Conservation (phyloP, 2,113 vertebrate species). For the Egretta garzetta region DNA sequence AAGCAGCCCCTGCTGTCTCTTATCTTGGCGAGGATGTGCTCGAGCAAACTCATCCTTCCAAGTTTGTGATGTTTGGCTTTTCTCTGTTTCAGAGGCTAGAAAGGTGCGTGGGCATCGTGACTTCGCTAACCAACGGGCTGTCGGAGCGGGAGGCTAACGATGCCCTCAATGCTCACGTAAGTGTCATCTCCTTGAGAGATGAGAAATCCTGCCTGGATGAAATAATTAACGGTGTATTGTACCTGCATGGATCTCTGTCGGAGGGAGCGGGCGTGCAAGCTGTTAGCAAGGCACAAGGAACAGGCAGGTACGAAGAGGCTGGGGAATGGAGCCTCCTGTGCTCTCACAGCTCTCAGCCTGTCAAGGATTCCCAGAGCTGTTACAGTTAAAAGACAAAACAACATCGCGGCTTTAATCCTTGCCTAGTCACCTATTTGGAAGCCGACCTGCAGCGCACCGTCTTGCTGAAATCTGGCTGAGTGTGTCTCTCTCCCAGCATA, state of each 20-base stretch:
- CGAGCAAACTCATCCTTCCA: fast-evolving
- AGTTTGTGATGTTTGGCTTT: not conserved
- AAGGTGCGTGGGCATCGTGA: slow-evolving; percentile 86
- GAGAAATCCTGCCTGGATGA: not conserved
- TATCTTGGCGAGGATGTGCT: fast-evolving
- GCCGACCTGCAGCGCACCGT: fast-evolving
- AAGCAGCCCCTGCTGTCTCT: not conserved
- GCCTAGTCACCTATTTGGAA: fast-evolving
- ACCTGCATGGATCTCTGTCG: not conserved
- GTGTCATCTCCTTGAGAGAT: not conserved
- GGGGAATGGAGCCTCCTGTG: not conserved
- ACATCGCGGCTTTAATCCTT: fast-evolving
- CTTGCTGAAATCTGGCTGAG: not conserved
- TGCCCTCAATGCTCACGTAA: slow-evolving; percentile 90
- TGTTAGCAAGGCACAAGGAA: not conserved
- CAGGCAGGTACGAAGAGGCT: fast-evolving
- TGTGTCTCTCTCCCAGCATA: fast-evolving
- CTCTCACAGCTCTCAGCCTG: not conserved
- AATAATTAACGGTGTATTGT: fast-evolving
- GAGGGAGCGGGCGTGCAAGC: not conserved
- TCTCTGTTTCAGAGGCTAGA: slow-evolving; percentile 82
- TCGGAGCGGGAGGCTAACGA: slow-evolving; percentile 95
- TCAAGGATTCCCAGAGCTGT: fast-evolving
- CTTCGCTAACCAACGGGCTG: slow-evolving; percentile 83
- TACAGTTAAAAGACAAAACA: not conserved